Evolutionary conservation across 1,140 invertebrate species (phyloP).

Genomic region (Microplitis demolitor): DNA sequence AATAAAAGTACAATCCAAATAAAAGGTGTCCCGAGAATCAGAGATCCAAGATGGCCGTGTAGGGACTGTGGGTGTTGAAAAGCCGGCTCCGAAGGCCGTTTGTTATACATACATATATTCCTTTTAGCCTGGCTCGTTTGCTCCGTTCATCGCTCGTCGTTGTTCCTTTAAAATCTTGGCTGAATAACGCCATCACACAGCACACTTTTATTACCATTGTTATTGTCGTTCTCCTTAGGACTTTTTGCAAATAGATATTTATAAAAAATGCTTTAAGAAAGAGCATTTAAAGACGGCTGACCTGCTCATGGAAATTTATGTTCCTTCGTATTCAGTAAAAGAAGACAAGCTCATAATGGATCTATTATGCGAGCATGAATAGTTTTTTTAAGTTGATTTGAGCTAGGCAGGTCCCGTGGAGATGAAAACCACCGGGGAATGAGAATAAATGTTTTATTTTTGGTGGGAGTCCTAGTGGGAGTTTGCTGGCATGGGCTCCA

Average conservation of each 20-base stretch:
- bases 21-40: conserved; percentile 13
- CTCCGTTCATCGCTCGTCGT: too few relatives aligned
- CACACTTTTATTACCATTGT: not conserved
- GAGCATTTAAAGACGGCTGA: too few relatives aligned
- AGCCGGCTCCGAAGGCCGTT: conserved; percentile 26
- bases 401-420: too few relatives aligned
- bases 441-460: too few relatives aligned
- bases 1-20: conserved; percentile 1
- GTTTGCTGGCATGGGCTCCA: too few relatives aligned
- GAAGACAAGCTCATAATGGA: conserved; percentile 2
- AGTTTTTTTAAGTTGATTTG: not conserved
- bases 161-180: not conserved
- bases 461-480: too few relatives aligned
- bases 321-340: not conserved
- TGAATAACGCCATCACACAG: not conserved
- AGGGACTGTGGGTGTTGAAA: conserved; percentile 12
- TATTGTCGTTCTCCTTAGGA: not conserved
- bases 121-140: too few relatives aligned
- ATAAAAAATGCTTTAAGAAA: too few relatives aligned
- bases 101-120: not conserved
- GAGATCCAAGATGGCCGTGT: conserved; percentile 37
- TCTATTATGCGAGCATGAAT: not conserved
- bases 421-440: too few relatives aligned
- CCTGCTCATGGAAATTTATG: not conserved
- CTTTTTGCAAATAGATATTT: not conserved